These are phyloP conservation scores for Ichneumon xanthorius DNA, from an alignment of 2,888 invertebrate genomes.

Conservation along the genomic window DNA sequence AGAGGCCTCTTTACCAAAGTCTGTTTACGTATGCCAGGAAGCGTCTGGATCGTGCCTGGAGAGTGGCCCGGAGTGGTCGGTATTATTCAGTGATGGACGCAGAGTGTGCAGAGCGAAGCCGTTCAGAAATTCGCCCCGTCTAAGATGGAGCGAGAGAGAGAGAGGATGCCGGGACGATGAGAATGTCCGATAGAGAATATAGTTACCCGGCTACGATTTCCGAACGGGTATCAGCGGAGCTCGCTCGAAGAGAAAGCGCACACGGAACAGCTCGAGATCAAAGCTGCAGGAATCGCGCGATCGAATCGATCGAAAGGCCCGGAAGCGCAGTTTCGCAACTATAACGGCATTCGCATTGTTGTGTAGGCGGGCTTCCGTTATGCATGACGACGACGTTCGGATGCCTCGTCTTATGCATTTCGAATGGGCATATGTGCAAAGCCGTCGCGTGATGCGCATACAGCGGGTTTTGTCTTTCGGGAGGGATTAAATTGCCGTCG, in stretches of 20 bases:
- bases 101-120: neutral
- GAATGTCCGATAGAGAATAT: neutral
- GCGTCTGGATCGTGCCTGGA: conserved; percentile 57
- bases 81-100: conserved; percentile 60
- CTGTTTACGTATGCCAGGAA: conserved; percentile 68
- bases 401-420: conserved; percentile 42
- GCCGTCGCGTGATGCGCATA: neutral
- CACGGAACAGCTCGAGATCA: neutral
- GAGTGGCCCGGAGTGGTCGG: conserved; percentile 57
- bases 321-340: neutral
- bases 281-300: neutral
- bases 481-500: conserved; percentile 22
- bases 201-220: neutral
- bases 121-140: neutral
- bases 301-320: neutral
- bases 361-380: neutral
- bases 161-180: neutral
- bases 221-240: neutral
- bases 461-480: conserved; percentile 11
- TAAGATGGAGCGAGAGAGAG: neutral
- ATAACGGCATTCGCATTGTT: neutral
- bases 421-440: neutral
- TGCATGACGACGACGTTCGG: conserved; percentile 6
- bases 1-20: conserved; percentile 58
- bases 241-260: neutral